Base-by-base conservation (phyloP, 2,113 vertebrate genomes). In the Spea multiplicata region DNA sequence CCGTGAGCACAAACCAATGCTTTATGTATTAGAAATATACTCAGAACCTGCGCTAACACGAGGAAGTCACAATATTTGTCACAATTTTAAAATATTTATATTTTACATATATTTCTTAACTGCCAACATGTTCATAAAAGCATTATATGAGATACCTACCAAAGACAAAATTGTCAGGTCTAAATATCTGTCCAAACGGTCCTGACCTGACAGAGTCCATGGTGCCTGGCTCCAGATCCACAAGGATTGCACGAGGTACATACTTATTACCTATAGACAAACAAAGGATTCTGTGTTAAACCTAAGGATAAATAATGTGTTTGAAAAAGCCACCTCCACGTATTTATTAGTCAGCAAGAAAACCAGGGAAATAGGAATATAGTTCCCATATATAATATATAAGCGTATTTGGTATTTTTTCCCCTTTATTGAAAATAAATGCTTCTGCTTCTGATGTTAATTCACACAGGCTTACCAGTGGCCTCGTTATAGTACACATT, bases 401-500 rank as follows among this genome's bases (percentile, higher is more conserved):
- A 52, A 52, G 10, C n/a, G n/a, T n/a, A n/a, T n/a, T 30, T 30
- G 30, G 30, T 30, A 30, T 30, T 30, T 7, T 52, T 52, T 52
- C 9, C 6, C 50, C 6, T 52, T 52, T 61, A 8, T 61, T 61
- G 57, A 9, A 61, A 61, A 61, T 1, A 52, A 1, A 52, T n/a
- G n/a, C n/a, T n/a, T n/a, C 57, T 12, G 57, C 57, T 61, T 61
- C 30, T 61, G 14, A 66, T 52, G 44, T 59, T 8, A 13, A 61
- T 30, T 10, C 6, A n/a, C 48, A 65, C 8, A n/a, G 6, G n/a
- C 81, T 89, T 84, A 95, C 94, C 94, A 3, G 92, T 87, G 17
- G 94, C 94, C 87, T 95, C 94, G 62, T 95, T 95, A 86, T 95
- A 95, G 85, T 95, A 95, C 44, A 95, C 94, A 0, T 95, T 95